These are phyloP conservation scores for Ptilonorhynchus violaceus DNA, from an alignment of 2,113 vertebrate genomes.

Conservation along the genomic window DNA sequence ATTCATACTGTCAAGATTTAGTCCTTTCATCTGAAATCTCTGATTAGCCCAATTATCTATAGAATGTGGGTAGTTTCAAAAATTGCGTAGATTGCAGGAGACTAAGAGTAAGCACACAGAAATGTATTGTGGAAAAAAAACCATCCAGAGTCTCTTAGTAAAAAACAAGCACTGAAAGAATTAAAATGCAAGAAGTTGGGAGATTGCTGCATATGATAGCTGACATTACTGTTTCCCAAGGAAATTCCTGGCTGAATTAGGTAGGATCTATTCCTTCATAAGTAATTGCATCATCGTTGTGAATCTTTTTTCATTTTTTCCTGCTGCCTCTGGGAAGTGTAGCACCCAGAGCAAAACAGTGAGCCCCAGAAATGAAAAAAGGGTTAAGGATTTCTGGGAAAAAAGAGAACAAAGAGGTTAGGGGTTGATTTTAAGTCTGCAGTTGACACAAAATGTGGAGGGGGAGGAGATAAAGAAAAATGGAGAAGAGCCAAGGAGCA, in stretches of 20 bases:
- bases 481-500: background rate
- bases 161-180: background rate
- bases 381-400: background rate
- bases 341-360: background rate
- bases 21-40: background rate
- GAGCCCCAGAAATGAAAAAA: background rate
- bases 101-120: background rate
- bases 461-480: background rate
- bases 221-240: background rate
- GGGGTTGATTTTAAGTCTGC: background rate
- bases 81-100: background rate
- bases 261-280: background rate
- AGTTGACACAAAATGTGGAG: background rate
- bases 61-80: background rate
- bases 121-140: background rate
- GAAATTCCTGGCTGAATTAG: background rate
- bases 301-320: background rate
- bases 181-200: background rate
- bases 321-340: background rate
- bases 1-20: background rate
- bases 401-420: background rate
- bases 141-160: background rate
- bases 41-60: background rate
- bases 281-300: background rate
- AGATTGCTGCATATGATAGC: background rate